phyloP scores from a whole-genome alignment of 1,140 invertebrate species.

The Leptinotarsa lineolata region DNA sequence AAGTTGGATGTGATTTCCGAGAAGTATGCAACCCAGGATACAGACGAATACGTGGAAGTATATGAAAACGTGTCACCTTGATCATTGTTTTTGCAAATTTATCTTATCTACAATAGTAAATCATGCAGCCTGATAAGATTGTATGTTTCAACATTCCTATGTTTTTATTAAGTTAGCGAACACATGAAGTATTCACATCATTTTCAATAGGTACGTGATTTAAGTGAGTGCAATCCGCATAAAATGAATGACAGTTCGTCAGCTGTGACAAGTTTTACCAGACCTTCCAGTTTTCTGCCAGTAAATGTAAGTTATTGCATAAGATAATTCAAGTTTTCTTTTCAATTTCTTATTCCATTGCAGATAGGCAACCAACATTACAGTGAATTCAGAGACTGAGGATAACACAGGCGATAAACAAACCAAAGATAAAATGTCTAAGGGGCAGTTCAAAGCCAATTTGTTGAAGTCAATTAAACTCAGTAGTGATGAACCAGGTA shows the following conservation, averaged over 20 bases:
- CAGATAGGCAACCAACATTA: background rate
- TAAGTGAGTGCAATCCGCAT: background rate
- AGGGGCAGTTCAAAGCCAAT: background rate
- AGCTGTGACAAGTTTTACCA: background rate
- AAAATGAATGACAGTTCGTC: background rate
- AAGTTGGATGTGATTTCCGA: slow-evolving; percentile 22
- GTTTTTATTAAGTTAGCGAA: background rate
- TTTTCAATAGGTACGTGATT: background rate
- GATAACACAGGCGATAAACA: background rate
- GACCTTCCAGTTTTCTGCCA: no score
- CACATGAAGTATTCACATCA: background rate
- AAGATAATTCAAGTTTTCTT: background rate
- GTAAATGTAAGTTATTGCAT: no score
- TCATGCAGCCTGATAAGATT: background rate
- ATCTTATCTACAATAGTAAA: background rate
- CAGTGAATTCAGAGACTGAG: background rate
- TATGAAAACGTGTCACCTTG: no score
- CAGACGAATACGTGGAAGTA: no score
- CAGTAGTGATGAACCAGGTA: background rate
- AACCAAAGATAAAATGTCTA: background rate
- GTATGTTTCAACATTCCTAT: slow-evolving; percentile 3
- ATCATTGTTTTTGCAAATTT: background rate
- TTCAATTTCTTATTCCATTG: background rate
- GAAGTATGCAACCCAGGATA: background rate
- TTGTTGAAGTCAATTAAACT: background rate